These are phyloP conservation scores for Vanessa tameamea DNA, from an alignment of 1,140 invertebrate species.

Conservation along the genomic window DNA sequence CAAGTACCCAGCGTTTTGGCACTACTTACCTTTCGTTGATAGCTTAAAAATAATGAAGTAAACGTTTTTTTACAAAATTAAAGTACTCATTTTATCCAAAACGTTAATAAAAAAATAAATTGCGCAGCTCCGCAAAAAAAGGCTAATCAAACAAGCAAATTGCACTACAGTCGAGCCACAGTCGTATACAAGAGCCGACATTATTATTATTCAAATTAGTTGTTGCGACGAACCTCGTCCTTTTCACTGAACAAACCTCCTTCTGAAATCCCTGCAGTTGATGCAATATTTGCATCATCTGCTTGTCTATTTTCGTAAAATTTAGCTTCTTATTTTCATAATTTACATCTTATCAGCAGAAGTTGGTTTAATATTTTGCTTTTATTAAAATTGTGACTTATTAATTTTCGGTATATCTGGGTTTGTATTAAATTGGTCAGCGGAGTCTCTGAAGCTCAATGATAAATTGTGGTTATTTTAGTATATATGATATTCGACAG, in stretches of 20 bases:
- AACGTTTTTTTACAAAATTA: no score
- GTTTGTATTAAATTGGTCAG: no score
- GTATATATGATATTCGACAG: no score
- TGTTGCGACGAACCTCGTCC: neutral
- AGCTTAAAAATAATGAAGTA: no score
- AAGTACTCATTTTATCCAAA: neutral
- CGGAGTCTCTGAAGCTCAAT: no score
- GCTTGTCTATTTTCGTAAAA: neutral
- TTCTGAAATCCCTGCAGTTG: neutral
- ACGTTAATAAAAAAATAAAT: neutral
- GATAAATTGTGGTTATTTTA: no score
- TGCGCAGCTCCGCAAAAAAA: neutral
- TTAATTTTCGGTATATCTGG: no score
- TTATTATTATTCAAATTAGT: slow-evolving; percentile 21
- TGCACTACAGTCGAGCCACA: neutral
- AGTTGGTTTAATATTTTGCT: neutral
- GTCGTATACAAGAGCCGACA: neutral
- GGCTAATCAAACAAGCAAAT: slow-evolving; percentile 15
- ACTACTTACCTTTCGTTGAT: no score
- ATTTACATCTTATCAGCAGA: neutral
- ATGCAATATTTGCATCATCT: neutral
- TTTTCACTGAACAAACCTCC: neutral
- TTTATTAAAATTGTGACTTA: no score
- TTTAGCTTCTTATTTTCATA: slow-evolving; percentile 1
- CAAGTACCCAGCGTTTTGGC: no score